A percentile compares a stretch with the other conserved stretches of the same genome.
phyloP scores from a whole-genome alignment of 2,888 invertebrate genomes.

The Phlogophora meticulosa region DNA sequence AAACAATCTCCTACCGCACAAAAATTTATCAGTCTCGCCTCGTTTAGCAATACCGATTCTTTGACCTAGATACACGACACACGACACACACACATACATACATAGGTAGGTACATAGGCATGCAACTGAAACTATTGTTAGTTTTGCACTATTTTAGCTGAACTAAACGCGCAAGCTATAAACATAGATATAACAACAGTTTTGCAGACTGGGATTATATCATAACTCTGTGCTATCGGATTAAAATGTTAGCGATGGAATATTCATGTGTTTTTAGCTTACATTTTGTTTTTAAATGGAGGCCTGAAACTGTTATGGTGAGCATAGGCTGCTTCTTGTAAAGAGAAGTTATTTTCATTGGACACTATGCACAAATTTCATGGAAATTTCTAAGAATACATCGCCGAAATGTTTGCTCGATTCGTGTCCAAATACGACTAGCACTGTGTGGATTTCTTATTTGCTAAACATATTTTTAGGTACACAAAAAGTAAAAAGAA shows the following conservation, averaged over 20 bases:
- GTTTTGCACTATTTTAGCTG: slow-evolving; percentile 34
- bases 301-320: neutral
- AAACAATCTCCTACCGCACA: neutral
- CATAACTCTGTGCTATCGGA: slow-evolving; percentile 56
- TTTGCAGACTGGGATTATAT: slow-evolving; percentile 51
- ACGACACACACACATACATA: neutral
- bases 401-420: too few relatives aligned
- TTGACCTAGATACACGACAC: slow-evolving; percentile 41
- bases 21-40: slow-evolving; percentile 18
- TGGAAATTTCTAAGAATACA: too few relatives aligned
- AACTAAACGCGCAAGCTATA: slow-evolving; percentile 35
- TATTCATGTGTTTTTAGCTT: slow-evolving; percentile 43
- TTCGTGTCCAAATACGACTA: too few relatives aligned
- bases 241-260: slow-evolving; percentile 57
- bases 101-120: neutral
- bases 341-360: neutral
- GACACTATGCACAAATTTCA: too few relatives aligned
- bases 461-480: too few relatives aligned
- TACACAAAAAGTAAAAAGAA: too few relatives aligned
- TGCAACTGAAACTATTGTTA: slow-evolving; percentile 28
- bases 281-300: slow-evolving; percentile 26
- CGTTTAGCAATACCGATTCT: slow-evolving; percentile 25
- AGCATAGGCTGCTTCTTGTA: neutral
- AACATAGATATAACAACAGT: slow-evolving; percentile 29
- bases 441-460: too few relatives aligned